Evolutionary conservation across 1,140 invertebrate genomes (phyloP).

Genomic region (Penaeus japonicus): DNA sequence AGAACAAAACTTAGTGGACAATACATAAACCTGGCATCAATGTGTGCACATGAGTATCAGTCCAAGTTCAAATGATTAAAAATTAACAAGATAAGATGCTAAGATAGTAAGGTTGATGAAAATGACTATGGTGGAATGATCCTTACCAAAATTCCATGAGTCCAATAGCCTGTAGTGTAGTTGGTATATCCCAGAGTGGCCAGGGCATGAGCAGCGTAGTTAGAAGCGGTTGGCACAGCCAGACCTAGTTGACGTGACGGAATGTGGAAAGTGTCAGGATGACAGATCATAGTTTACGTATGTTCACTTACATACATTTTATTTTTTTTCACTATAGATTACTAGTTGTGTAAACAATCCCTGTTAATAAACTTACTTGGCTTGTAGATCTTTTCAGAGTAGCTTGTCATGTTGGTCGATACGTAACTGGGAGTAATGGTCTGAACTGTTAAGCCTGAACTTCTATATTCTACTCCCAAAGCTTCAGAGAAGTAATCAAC

Average conservation of each 20-base stretch:
- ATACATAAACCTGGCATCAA: too few species aligned
- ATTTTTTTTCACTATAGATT: not conserved
- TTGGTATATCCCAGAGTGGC: constrained; percentile 64
- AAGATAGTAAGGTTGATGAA: not conserved
- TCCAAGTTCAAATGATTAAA: not conserved
- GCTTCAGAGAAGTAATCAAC: constrained; percentile 65
- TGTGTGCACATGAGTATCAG: not conserved
- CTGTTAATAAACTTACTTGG: not conserved
- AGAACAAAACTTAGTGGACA: too few species aligned
- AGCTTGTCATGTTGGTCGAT: constrained; percentile 62
- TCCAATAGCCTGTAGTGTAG: constrained; percentile 67
- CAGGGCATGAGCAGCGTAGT: constrained; percentile 65
- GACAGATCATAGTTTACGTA: not conserved
- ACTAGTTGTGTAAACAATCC: not conserved
- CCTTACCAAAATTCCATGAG: constrained; percentile 65
- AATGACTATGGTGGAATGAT: not conserved
- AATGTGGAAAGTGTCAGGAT: not conserved
- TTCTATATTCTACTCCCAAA: constrained; percentile 65
- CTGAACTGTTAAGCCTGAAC: constrained; percentile 66
- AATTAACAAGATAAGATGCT: not conserved
- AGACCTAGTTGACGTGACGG: constrained; percentile 58
- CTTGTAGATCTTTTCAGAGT: not conserved
- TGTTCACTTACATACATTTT: not conserved
- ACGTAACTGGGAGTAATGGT: constrained; percentile 67
- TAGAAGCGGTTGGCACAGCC: constrained; percentile 64